Evolutionary conservation across 2,888 invertebrate species (phyloP), one percentile per base, ranked within the genome.

Genomic region (Amphipoea lucens): DNA sequence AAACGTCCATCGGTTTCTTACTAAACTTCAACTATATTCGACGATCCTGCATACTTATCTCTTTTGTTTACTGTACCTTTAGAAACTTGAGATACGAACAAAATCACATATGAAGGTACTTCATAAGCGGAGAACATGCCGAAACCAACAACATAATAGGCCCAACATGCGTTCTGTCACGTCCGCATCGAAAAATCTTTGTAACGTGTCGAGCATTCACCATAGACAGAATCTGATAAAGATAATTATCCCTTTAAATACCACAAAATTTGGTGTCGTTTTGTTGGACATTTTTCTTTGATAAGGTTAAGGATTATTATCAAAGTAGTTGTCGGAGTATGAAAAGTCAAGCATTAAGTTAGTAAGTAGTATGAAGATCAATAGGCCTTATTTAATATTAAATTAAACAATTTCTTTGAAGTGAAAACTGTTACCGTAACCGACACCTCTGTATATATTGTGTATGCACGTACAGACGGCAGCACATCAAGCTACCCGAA

Each of bases 121-220:
- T 57, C 69, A 81, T 67, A 80, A 17, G 14, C 2, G 29, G 2
- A 23, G 14, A 81, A 82, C 54, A 67, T n/a, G 23, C 54, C 73
- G 36, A 81, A 81, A 62, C 60, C 23, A 45, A 67, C 4, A 9
- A 60, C 29, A 51, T 82, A 86, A 68, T 82, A 74, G 17, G 67
- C 40, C 6, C 1, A 29, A 84, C 87, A 70, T 74, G 87, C 73
- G 78, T 51, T 57, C 3, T 45, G 83, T 87, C 83, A 84, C 83
- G 83, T 84, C 42, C 84, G 12, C 83, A n/a, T 29, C 45, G 23
- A 87, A 78, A 71, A 84, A 78, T 84, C 45, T 71, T 6, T 2
- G 36, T 67, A 45, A 87, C 77, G 51, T 23, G 40, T 57, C 23
- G 23, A 57, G n/a, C 36, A 45, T 72, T 72, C 70, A n/a, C 70